These are phyloP conservation scores for Cosmia trapezina DNA, from an alignment of 2,888 invertebrate species.

Conservation along the genomic window DNA sequence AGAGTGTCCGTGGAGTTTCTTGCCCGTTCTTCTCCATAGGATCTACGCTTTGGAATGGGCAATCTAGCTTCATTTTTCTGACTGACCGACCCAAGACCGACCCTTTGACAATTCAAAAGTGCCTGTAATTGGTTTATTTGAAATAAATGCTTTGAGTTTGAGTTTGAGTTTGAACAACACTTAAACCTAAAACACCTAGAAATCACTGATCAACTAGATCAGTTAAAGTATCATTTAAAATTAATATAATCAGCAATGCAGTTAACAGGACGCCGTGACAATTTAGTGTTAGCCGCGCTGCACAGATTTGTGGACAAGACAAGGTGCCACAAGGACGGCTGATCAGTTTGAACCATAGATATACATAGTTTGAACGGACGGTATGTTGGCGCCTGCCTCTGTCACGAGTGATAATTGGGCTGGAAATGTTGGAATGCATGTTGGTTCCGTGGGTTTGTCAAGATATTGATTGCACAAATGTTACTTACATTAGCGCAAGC, in stretches of 20 bases:
- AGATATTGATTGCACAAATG: neutral
- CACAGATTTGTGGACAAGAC: constrained; percentile 52
- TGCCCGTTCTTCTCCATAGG: too few relatives aligned
- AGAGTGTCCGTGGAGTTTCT: too few relatives aligned
- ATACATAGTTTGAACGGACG: constrained; percentile 9
- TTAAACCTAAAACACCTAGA: neutral
- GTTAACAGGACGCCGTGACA: constrained; percentile 50
- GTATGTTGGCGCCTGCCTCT: constrained; percentile 34
- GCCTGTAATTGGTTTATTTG: too few relatives aligned
- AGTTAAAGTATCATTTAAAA: constrained; percentile 35
- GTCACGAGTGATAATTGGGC: constrained; percentile 33
- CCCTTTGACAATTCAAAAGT: too few relatives aligned
- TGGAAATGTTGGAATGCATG: constrained; percentile 20
- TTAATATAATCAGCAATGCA: constrained; percentile 59
- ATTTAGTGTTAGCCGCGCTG: constrained; percentile 39
- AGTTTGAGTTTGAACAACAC: too few relatives aligned
- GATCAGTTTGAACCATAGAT: constrained; percentile 21
- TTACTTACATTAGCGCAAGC: neutral
- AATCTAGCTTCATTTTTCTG: too few relatives aligned
- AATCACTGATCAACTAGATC: constrained; percentile 26
- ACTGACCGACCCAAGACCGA: too few relatives aligned
- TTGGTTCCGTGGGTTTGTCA: constrained; percentile 5
- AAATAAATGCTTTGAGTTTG: too few relatives aligned
- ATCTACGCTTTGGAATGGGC: too few relatives aligned
- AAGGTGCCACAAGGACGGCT: constrained; percentile 46